A percentile compares a stretch with the other conserved stretches of the same genome.
Evolutionary conservation across 2,888 invertebrate genomes (phyloP).

Genomic region (Amphipoea lucens): DNA sequence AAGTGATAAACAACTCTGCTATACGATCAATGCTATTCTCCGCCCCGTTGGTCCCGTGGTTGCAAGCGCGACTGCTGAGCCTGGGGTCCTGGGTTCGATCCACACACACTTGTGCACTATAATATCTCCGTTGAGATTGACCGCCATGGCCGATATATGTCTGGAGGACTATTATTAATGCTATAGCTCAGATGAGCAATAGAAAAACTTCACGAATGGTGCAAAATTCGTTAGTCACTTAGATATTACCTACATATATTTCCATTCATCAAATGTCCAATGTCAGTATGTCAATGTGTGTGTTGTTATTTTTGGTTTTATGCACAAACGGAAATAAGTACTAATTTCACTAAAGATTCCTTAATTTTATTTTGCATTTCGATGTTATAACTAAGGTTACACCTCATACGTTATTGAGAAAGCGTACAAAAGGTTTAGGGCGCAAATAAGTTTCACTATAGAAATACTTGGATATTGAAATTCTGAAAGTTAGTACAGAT

Average conservation of each 20-base stretch:
- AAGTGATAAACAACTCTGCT: not conserved
- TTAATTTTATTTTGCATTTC: not conserved
- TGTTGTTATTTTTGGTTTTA: not conserved
- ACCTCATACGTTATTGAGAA: constrained; percentile 2
- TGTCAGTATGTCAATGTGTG: not conserved
- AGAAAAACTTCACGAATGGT: not conserved
- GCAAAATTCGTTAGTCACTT: not conserved
- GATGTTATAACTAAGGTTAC: not conserved
- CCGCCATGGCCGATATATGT: no score
- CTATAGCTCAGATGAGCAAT: not conserved
- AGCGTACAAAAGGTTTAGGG: not conserved
- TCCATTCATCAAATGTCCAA: not conserved
- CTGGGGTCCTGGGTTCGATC: no score
- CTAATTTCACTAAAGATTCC: not conserved
- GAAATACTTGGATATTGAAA: constrained; percentile 35
- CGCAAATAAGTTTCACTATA: constrained; percentile 16
- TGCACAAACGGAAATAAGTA: not conserved
- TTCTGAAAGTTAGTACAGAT: constrained; percentile 33
- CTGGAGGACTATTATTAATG: not conserved
- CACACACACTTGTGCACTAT: no score
- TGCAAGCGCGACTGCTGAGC: no score
- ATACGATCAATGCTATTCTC: not conserved
- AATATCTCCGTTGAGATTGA: not conserved
- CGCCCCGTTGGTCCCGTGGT: no score
- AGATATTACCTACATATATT: not conserved